Evolutionary conservation across 2,797 vertebrate species (phyloP).

Genomic region (Percopsis omiscomaycus): DNA sequence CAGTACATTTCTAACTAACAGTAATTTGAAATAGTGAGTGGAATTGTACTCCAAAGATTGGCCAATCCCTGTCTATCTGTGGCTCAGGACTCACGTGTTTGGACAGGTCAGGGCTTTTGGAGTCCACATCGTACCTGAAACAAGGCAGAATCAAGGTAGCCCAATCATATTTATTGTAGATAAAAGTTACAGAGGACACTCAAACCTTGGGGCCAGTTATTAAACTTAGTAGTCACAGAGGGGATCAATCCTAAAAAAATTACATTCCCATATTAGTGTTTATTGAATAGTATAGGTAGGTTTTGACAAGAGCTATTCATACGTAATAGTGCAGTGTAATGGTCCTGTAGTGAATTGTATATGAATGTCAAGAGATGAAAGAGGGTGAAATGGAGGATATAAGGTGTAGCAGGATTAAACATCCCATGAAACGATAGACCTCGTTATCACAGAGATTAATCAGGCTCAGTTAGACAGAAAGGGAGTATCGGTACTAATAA

Average conservation of each 20-base stretch:
- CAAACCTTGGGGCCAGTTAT: not conserved
- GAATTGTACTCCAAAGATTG: constrained; percentile 18
- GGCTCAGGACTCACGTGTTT: constrained; percentile 89
- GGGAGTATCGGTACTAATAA: not conserved
- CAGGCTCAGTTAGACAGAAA: constrained; percentile 10
- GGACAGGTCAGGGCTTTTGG: constrained; percentile 93
- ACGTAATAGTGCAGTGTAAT: constrained; percentile 34
- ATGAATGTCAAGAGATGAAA: constrained; percentile 60
- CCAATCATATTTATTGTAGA: constrained; percentile 1
- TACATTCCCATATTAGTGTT: constrained; percentile 22
- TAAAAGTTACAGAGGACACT: not conserved
- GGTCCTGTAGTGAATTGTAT: constrained; percentile 57
- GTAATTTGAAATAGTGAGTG: too few relatives aligned
- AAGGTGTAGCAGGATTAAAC: constrained; percentile 46
- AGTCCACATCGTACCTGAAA: constrained; percentile 91
- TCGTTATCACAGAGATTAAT: constrained; percentile 24
- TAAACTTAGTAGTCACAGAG: not conserved
- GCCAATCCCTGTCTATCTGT: constrained; percentile 39
- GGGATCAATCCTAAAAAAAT: not conserved
- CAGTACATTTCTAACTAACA: not conserved
- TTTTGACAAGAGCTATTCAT: constrained; percentile 21
- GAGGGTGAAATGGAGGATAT: constrained; percentile 44
- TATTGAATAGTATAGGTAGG: constrained; percentile 13
- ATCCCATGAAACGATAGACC: constrained; percentile 42
- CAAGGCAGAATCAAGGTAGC: constrained; percentile 29